phyloP scores from a whole-genome alignment of 2,113 vertebrate genomes.

The Mobula birostris region DNA sequence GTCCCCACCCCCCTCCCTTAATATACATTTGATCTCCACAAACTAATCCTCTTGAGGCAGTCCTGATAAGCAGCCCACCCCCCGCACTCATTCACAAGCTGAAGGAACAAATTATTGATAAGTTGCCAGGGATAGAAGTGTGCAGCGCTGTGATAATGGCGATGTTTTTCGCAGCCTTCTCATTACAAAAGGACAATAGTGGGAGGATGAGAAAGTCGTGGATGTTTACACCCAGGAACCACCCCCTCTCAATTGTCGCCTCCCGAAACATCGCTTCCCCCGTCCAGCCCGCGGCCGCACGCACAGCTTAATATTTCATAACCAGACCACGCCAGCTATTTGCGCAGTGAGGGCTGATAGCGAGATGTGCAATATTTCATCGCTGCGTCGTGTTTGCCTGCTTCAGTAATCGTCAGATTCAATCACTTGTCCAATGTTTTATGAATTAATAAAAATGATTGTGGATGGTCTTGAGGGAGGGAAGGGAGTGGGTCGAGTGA shows the following conservation, averaged over 20 bases:
- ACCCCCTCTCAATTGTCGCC: not conserved
- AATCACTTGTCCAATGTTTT: conserved; percentile 57
- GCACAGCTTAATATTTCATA: conserved; percentile 62
- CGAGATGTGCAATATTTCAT: conserved; percentile 58
- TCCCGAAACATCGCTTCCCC: not conserved
- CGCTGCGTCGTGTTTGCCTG: conserved; percentile 61
- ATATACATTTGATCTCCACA: conserved; percentile 22
- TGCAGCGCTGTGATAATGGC: not conserved
- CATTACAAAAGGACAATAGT: conserved; percentile 18
- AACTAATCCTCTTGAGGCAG: conserved; percentile 10
- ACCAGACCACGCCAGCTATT: conserved; percentile 39
- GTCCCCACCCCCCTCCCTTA: not conserved
- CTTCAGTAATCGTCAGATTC: conserved; percentile 58
- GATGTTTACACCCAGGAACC: not conserved
- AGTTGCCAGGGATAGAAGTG: not conserved
- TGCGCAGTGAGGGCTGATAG: not conserved
- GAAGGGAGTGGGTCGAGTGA: conserved; percentile 40
- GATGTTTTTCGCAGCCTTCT: not conserved
- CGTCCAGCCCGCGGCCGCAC: fast-evolving
- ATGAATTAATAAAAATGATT: conserved; percentile 72
- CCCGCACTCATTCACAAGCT: not conserved
- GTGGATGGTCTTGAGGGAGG: conserved; percentile 50
- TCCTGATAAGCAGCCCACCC: not conserved
- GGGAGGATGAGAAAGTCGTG: not conserved
- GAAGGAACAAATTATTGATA: not conserved